These are phyloP conservation scores for Bradysia coprophila DNA, from an alignment of 1,140 invertebrate genomes.

Conservation along the genomic window DNA sequence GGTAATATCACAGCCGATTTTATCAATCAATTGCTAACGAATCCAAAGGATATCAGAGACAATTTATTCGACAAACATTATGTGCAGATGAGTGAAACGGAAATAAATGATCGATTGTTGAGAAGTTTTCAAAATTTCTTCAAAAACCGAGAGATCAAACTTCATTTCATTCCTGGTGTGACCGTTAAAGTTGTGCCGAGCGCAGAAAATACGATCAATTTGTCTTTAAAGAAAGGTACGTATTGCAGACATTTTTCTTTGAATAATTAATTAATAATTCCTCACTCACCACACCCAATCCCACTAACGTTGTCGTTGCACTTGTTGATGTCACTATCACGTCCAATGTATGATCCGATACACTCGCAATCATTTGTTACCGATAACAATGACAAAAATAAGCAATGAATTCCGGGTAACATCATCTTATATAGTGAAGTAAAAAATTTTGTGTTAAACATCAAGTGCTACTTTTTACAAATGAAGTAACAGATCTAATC, in stretches of 20 bases:
- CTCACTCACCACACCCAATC: background rate
- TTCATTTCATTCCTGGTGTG: slow-evolving; percentile 18
- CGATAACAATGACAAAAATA: too few species aligned
- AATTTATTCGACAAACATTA: slow-evolving; percentile 15
- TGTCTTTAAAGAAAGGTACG: slow-evolving; percentile 13
- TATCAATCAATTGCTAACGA: slow-evolving; percentile 17
- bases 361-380: too few species aligned
- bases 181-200: slow-evolving; percentile 20
- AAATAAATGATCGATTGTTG: slow-evolving; percentile 16
- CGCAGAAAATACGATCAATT: slow-evolving; percentile 19
- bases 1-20: slow-evolving; percentile 20
- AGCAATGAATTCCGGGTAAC: too few species aligned
- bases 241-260: background rate
- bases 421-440: too few species aligned
- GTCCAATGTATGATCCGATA: too few species aligned
- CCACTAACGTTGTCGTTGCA: background rate
- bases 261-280: background rate
- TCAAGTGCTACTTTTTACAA: too few species aligned
- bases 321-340: too few species aligned
- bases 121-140: slow-evolving; percentile 18
- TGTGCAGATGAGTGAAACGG: slow-evolving; percentile 14
- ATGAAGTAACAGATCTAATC: too few species aligned
- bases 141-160: slow-evolving; percentile 20
- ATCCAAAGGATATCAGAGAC: slow-evolving; percentile 7
- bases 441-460: too few species aligned